Conservation (phyloP, 2,113 vertebrate genomes). For the Peromyscus maniculatus region DNA sequence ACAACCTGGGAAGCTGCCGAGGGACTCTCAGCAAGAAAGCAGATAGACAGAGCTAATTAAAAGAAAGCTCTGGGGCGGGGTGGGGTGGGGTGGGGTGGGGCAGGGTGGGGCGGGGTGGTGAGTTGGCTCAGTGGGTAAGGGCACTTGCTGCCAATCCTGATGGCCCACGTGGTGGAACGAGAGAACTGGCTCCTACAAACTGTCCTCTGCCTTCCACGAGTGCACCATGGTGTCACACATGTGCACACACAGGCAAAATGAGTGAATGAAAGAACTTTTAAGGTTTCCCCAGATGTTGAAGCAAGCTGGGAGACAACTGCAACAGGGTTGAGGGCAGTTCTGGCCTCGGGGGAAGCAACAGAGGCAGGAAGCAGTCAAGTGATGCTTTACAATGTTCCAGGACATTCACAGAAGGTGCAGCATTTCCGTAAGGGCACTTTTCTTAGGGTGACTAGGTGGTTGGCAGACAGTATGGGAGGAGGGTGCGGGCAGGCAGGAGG, state of each 20-base stretch:
- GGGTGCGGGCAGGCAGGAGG: background rate
- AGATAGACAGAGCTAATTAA: background rate
- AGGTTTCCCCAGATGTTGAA: background rate
- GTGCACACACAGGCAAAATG: background rate
- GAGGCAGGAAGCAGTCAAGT: background rate
- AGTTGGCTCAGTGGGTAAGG: background rate
- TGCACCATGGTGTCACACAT: background rate
- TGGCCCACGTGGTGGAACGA: background rate
- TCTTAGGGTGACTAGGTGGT: background rate
- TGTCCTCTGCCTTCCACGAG: background rate
- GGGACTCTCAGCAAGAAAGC: background rate
- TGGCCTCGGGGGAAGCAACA: fast-evolving
- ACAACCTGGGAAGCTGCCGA: background rate
- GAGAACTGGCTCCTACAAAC: background rate
- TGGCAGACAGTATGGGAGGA: background rate
- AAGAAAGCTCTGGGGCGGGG: background rate
- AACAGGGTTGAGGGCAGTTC: background rate
- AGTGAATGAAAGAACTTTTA: background rate
- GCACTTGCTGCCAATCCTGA: background rate
- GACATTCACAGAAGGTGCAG: background rate
- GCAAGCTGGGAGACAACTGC: background rate
- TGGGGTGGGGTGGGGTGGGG: too few species aligned
- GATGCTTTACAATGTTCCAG: background rate
- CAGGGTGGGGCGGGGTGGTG: too few species aligned
- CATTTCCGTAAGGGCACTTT: background rate